These are phyloP conservation scores for Phylloscopus trochiloides DNA, from an alignment of 2,113 vertebrate species.

Conservation along the genomic window DNA sequence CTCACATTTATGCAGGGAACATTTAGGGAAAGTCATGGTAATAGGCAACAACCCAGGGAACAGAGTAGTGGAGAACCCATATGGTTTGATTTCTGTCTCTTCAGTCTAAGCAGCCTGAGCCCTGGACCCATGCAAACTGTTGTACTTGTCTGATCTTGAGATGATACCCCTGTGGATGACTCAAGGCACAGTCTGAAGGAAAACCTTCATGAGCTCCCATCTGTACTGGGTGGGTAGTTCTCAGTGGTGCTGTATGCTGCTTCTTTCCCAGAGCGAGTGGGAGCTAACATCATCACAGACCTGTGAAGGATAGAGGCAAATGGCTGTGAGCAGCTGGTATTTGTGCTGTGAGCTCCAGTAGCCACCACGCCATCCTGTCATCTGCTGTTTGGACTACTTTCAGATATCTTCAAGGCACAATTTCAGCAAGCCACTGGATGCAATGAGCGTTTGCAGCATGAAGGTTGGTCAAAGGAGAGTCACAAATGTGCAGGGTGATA, in stretches of 20 bases:
- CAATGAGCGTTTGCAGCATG: neutral
- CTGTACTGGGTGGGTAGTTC: neutral
- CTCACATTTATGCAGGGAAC: neutral
- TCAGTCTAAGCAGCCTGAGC: neutral
- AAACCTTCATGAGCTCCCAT: neutral
- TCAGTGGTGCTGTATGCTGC: neutral
- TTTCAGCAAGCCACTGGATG: neutral
- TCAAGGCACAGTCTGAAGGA: neutral
- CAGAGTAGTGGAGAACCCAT: neutral
- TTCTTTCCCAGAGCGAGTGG: neutral
- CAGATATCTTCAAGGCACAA: neutral
- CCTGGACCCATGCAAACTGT: neutral
- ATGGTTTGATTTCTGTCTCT: neutral
- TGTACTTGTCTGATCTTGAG: neutral
- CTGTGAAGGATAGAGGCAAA: neutral
- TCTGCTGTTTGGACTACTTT: neutral
- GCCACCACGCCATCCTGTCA: neutral
- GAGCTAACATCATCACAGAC: neutral
- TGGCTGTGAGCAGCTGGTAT: neutral
- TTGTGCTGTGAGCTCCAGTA: neutral
- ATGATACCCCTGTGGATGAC: neutral
- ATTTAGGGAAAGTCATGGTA: slow-evolving; percentile 16
- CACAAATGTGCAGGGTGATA: neutral
- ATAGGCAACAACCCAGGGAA: neutral
- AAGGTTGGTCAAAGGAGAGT: neutral